Percentiles rank a stretch among this genome's conserved stretches.
Conservation (phyloP, 2,888 invertebrate species). For the Monoplex corrugatus region DNA sequence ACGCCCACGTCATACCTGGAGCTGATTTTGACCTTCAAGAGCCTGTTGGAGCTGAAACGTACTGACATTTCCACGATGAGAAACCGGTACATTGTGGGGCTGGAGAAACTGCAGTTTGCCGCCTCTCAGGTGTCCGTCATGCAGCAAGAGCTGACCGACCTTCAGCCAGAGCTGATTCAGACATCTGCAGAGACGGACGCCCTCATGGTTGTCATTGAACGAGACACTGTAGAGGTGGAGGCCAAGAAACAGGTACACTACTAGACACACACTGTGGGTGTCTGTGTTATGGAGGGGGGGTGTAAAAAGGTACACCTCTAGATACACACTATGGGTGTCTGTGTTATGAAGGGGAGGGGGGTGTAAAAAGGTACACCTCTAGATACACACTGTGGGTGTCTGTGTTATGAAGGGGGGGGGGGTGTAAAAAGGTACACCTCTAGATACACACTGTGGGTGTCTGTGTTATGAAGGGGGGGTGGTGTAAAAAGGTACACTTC, state of each 20-base stretch:
- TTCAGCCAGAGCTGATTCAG: constrained; percentile 81
- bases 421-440: no score
- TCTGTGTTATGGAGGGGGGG: no score
- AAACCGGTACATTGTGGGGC: constrained; percentile 86
- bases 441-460: no score
- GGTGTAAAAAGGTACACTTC: no score
- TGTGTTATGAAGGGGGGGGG: no score
- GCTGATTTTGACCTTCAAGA: constrained; percentile 81
- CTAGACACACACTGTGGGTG: no score
- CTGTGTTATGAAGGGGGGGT: no score
- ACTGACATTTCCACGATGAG: constrained; percentile 78
- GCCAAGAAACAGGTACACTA: constrained; percentile 97
- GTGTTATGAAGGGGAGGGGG: no score
- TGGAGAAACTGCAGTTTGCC: constrained; percentile 81
- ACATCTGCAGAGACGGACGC: constrained; percentile 82
- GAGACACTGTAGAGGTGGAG: constrained; percentile 90
- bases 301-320: no score
- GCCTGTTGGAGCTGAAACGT: constrained; percentile 78
- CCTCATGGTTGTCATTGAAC: constrained; percentile 82
- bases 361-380: no score
- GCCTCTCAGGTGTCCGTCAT: constrained; percentile 80
- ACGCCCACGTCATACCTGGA: constrained; percentile 82
- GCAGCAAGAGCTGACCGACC: constrained; percentile 80
- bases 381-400: no score
- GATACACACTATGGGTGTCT: no score